Evolutionary conservation across 92 coral and sea anemone species (phyloP).

Genomic region (Actinernus sp.): DNA sequence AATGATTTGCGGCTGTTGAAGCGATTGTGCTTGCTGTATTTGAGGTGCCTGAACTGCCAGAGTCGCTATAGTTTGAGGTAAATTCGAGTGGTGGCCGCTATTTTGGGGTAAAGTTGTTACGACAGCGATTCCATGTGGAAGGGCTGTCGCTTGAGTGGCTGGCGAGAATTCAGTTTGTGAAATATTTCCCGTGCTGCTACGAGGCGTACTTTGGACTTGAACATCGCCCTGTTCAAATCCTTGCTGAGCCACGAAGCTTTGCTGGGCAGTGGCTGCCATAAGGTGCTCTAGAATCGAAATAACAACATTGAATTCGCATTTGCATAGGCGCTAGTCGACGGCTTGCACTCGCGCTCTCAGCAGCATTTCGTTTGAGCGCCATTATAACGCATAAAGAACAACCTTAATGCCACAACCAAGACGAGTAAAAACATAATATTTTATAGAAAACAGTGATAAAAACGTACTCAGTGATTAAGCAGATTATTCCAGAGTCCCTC

Average conservation of each 20-base stretch:
- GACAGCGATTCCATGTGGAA: constrained; percentile 78
- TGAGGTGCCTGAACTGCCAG: constrained; percentile 80
- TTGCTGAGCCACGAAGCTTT: constrained; percentile 66
- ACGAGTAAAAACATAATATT: background rate
- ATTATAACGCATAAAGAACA: constrained; percentile 19
- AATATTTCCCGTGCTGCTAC: constrained; percentile 55
- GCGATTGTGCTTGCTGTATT: constrained; percentile 71
- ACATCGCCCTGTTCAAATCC: constrained; percentile 68
- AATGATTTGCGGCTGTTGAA: constrained; percentile 76
- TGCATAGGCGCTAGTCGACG: background rate
- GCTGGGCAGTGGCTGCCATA: constrained; percentile 92
- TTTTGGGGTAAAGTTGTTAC: constrained; percentile 53
- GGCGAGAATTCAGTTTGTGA: constrained; percentile 80
- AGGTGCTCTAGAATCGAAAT: constrained; percentile 72
- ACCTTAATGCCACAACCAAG: constrained; percentile 2
- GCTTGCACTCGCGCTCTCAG: background rate
- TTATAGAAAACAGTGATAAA: background rate
- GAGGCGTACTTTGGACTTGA: constrained; percentile 61
- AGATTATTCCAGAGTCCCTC: background rate
- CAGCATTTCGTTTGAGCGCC: constrained; percentile 50
- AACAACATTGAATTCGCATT: constrained; percentile 3
- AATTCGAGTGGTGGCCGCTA: constrained; percentile 44
- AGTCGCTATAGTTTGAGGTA: constrained; percentile 68
- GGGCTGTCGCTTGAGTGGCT: constrained; percentile 44
- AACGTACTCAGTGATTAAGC: background rate